phyloP scores from a whole-genome alignment of 2,888 invertebrate species.

The Drosophila lacicola region DNA sequence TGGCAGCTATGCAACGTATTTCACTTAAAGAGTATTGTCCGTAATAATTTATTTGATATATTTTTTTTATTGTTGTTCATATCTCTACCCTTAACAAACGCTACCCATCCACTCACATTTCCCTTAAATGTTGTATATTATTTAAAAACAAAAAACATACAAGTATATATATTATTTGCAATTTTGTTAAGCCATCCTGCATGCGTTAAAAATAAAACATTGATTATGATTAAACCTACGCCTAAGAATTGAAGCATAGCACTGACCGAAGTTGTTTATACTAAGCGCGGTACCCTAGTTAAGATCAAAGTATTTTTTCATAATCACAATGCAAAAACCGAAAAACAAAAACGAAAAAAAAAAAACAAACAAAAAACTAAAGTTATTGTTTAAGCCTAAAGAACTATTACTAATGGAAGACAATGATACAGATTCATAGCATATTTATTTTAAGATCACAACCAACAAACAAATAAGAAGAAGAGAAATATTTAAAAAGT shows the following conservation, averaged over 20 bases:
- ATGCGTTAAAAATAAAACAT: slow-evolving; percentile 29
- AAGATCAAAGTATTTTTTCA: slow-evolving; percentile 68
- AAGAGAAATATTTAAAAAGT: slow-evolving; percentile 25
- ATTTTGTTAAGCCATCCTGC: slow-evolving; percentile 71
- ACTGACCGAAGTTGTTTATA: slow-evolving; percentile 66
- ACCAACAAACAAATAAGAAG: slow-evolving; percentile 24
- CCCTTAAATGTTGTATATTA: slow-evolving; percentile 54
- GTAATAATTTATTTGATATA: slow-evolving; percentile 53
- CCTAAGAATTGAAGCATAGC: slow-evolving; percentile 66
- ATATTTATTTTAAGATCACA: slow-evolving; percentile 58
- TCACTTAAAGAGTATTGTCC: slow-evolving; percentile 45
- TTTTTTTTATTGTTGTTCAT: slow-evolving; percentile 31
- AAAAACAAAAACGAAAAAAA: background rate
- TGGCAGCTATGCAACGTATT: slow-evolving; percentile 60
- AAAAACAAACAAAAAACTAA: slow-evolving; percentile 20
- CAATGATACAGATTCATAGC: slow-evolving; percentile 63
- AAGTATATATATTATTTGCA: slow-evolving; percentile 53
- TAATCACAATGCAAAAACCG: slow-evolving; percentile 30
- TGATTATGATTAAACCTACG: slow-evolving; percentile 28
- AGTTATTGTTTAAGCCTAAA: slow-evolving; percentile 46
- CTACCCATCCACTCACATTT: slow-evolving; percentile 7
- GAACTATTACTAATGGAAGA: slow-evolving; percentile 62
- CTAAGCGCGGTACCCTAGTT: slow-evolving; percentile 49
- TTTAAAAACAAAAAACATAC: slow-evolving; percentile 24
- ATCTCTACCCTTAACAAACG: background rate